Percentiles rank a stretch among this genome's conserved stretches.
Conservation (phyloP, 2,797 vertebrate genomes). For the Coccyzus lansbergi region DNA sequence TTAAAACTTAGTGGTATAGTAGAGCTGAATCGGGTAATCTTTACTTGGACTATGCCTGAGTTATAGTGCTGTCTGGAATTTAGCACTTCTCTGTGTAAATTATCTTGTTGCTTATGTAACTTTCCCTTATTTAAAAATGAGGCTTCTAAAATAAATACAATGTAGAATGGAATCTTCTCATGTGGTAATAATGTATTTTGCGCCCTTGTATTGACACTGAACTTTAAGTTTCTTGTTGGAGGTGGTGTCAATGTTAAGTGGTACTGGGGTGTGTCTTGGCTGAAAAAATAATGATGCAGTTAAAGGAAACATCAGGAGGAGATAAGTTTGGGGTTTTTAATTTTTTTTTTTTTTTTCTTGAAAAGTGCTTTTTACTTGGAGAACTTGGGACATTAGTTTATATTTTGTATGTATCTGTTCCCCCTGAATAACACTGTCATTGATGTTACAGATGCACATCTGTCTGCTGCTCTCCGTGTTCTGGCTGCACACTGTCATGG, state of each 20-base stretch:
- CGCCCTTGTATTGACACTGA: not conserved
- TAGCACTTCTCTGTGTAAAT: not conserved
- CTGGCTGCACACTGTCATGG: rapidly evolving
- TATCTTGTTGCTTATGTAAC: not conserved
- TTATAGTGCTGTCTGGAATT: not conserved
- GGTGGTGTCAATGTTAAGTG: not conserved
- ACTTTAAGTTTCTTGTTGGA: not conserved
- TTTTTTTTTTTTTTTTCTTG: not conserved
- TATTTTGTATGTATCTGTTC: not conserved
- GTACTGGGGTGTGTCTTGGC: not conserved
- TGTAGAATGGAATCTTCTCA: rapidly evolving
- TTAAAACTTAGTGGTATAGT: not conserved
- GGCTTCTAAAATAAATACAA: not conserved
- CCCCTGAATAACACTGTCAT: not conserved
- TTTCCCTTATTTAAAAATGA: not conserved
- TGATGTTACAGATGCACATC: not conserved
- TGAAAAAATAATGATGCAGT: not conserved
- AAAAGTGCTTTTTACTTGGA: not conserved
- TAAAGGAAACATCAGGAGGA: not conserved
- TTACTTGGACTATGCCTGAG: not conserved
- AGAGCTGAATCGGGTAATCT: not conserved
- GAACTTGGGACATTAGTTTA: not conserved
- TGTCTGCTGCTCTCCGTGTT: not conserved
- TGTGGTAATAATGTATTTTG: not conserved
- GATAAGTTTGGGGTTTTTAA: not conserved